Conservation (phyloP, 2,113 vertebrate species). For the Acinonyx jubatus region DNA sequence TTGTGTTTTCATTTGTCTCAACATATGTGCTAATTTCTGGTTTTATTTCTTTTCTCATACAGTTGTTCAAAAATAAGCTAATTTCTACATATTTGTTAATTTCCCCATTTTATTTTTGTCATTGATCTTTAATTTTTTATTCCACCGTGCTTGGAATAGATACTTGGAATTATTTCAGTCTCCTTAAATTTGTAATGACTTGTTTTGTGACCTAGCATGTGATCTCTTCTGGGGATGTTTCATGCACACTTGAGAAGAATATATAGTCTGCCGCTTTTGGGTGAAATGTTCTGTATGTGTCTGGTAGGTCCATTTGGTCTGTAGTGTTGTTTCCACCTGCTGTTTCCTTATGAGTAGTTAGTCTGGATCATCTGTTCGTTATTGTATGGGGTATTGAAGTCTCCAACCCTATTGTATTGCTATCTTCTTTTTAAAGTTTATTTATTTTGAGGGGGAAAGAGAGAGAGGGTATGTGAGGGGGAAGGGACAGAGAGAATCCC, state of each 20-base stretch:
- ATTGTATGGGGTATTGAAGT: not conserved
- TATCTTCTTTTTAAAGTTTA: not conserved
- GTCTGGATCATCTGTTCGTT: not conserved
- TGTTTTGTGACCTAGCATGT: not conserved
- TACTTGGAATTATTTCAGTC: not conserved
- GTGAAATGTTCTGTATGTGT: not conserved
- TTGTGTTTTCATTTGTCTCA: not conserved
- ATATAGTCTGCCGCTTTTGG: not conserved
- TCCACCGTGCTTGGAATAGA: not conserved
- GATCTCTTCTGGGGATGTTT: not conserved
- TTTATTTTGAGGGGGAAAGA: too few species aligned
- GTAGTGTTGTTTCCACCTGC: not conserved
- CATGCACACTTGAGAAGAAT: not conserved
- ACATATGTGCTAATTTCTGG: not conserved
- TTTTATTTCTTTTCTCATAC: not conserved
- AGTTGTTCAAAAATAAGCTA: not conserved
- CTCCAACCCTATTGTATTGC: not conserved
- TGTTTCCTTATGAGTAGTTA: not conserved
- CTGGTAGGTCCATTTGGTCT: not conserved
- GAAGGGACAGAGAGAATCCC: too few species aligned
- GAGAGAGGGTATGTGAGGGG: accelerated
- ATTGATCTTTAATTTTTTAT: not conserved
- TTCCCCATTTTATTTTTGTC: not conserved
- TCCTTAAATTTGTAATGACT: not conserved
- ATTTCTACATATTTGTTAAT: not conserved